These are phyloP conservation scores for Lordiphosa mommai DNA, from an alignment of 1,140 invertebrate species.

Conservation along the genomic window DNA sequence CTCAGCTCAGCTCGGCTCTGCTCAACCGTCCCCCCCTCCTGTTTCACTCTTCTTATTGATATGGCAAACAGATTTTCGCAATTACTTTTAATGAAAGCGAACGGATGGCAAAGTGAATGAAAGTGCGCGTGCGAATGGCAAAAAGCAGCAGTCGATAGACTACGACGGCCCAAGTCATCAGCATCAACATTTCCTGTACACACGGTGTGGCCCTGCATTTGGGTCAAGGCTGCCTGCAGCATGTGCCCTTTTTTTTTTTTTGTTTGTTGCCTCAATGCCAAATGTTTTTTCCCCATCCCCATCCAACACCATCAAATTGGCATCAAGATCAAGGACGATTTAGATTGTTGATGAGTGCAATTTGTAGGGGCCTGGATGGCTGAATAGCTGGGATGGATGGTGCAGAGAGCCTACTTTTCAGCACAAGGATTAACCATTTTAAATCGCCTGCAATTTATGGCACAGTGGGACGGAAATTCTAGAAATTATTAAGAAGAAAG, in stretches of 20 bases:
- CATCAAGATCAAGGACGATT: constrained; percentile 62
- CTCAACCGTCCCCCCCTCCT: neutral
- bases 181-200: constrained; percentile 16
- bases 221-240: constrained; percentile 57
- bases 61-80: constrained; percentile 62
- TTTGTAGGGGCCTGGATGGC: neutral
- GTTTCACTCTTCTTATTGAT: constrained; percentile 34
- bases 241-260: neutral
- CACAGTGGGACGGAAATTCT: too few relatives aligned
- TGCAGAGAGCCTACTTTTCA: too few relatives aligned
- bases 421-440: too few relatives aligned
- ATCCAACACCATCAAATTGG: constrained; percentile 44
- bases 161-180: constrained; percentile 33
- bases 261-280: constrained; percentile 26
- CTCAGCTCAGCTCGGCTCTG: too few relatives aligned
- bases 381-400: too few relatives aligned
- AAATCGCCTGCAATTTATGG: too few relatives aligned
- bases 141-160: too few relatives aligned
- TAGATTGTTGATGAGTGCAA: neutral
- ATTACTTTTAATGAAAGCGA: constrained; percentile 48
- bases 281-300: constrained; percentile 12
- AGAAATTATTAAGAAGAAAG: too few relatives aligned
- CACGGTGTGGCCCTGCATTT: constrained; percentile 46
- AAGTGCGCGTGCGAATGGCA: constrained; percentile 18
- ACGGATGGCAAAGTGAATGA: constrained; percentile 27